Base-by-base conservation (phyloP, 2,888 invertebrate genomes). In the Zaprionus lineosus region DNA sequence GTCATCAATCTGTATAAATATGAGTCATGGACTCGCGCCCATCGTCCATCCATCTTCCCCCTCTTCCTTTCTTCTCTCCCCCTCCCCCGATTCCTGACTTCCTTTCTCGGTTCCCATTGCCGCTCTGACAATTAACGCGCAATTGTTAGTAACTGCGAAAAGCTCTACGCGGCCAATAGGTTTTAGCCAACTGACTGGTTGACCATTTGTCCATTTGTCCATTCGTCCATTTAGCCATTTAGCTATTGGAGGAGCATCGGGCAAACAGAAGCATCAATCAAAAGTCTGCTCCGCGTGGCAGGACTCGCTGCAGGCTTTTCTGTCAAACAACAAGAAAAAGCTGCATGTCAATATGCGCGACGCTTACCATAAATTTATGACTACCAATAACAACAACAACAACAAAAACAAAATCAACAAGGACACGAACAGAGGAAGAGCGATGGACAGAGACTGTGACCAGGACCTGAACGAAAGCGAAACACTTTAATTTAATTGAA, bases 261-360 rank as follows among this genome's bases (percentile, higher is more conserved):
- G 64, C 52, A 77, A 78, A 78, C 83, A 85, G 55, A 57, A 68
- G 72, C 84, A 85, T 78, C 84, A 79, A 78, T 85, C 78, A 78
- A 72, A 39, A 14, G 47, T 7, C 57, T 48, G 62, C 37, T 60
- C 43, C 31, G n/a, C n/a, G n/a, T n/a, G n/a, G n/a, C n/a, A n/a
- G n/a, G n/a, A n/a, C 36, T 12, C 29, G n/a, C 29, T 76, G 53
- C 46, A 52, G 29, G 51, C 52, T 16, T 29, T 28, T 52, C 52
- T 55, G 50, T 47, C 65, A 74, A 78, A 63, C 70, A 37, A 63
- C 70, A 37, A 63, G 67, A 19, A 18, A 37, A 48, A 18, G 60
- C 52, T 71, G 66, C 72, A 71, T 75, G 83, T 57, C 79, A 65
- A 64, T 76, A 57, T 73, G 21, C 51, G 57, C 65, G 43, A 36